Evolutionary conservation across 2,113 vertebrate genomes (phyloP), one percentile per base, ranked within the genome.

Genomic region (Lipophrys pholis): DNA sequence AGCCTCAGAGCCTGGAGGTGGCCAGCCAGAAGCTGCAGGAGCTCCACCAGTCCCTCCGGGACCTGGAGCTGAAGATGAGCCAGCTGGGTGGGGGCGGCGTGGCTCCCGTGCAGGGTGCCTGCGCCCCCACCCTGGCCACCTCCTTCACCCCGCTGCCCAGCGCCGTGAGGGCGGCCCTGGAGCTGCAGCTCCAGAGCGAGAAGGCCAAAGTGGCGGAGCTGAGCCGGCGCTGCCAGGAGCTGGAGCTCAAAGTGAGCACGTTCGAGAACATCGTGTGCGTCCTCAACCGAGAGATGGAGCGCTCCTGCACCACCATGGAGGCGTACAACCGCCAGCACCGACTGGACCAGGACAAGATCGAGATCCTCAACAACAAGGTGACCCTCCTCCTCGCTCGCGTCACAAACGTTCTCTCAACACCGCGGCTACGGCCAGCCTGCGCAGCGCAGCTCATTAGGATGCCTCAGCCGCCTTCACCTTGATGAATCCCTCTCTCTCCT

Each of bases 211-310:
- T 94, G 2, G 65, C 85, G 0, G 95, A 96, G 78, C 93, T 98
- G 38, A 81, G 92, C 68, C 94, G 90, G 8, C 92, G 94, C 17
- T 96, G 95, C 36, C 94, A 95, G 69, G 92, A 93, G 21, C 92
- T 99, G 21, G 97, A 98, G 86, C 93, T 94, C 71, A 98, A 97
- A 83, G 94, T 95, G 0, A 86, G 90, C 83, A 97, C 97, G 3
- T 97, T 99, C 1, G 98, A 99, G 92, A 98, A 99, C 92, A 99
- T 99, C 0, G 96, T 98, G 6, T 97, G 97, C 0, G 97, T 99
- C 69, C 95, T 99, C 21, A 99, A 99, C 87, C 94, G 96, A 3
- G 98, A 99, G 86, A 96, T 99, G 91, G 97, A 99, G 84, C 87
- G 95, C 59, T 95, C 95, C 11, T 95, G 96, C 11, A 85, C 95